Evolutionary conservation across 1,140 invertebrate species (phyloP), one percentile per base, ranked within the genome.

Genomic region (Halotydeus destructor): DNA sequence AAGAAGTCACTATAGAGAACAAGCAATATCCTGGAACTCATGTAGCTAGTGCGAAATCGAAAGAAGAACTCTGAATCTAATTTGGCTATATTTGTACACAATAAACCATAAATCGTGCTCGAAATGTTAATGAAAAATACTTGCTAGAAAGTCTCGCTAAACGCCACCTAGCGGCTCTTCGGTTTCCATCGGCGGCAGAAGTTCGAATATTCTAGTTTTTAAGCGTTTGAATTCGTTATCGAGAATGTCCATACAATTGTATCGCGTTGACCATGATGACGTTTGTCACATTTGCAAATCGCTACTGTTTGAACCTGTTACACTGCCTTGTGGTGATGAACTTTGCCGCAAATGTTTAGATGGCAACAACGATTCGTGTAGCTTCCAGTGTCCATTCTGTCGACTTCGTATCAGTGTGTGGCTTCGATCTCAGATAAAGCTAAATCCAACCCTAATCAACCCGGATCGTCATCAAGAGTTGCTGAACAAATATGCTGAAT

Each of bases 1-100:
- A 65, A 48, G 66, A 70, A 49, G 65, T 81, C 6, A 69, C 68
- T 11, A 67, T 82, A 16, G 78, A 82, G 57, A 76, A 74, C 22
- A 71, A 78, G 58, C 62, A 61, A 9, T 77, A 69, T 48, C 57
- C 56, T 30, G 69, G 69, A 18, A 58, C 19, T 44, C 26, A 23
- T 5, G 27, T 25, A 44, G n/a, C 11, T 9, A 11, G 25, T 26
- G 21, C 26, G 38, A 24, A 44, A 25, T 26, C 26, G 22, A 25
- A 16, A 41, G 36, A 23, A 26, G 11, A 24, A n/a, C 25, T 26
- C 6, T n/a, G 26, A 24, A 5, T 38, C 9, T n/a, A 41, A 8
- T 9, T 8, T 41, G 31, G 6, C 23, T 41, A 41, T 41, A 41
- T 14, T 38, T 5, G 8, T 42, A 41, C 9, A 12, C 38, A 30